These are phyloP conservation scores for Apomyelois bistriatella DNA, from an alignment of 2,888 invertebrate genomes.

Conservation along the genomic window DNA sequence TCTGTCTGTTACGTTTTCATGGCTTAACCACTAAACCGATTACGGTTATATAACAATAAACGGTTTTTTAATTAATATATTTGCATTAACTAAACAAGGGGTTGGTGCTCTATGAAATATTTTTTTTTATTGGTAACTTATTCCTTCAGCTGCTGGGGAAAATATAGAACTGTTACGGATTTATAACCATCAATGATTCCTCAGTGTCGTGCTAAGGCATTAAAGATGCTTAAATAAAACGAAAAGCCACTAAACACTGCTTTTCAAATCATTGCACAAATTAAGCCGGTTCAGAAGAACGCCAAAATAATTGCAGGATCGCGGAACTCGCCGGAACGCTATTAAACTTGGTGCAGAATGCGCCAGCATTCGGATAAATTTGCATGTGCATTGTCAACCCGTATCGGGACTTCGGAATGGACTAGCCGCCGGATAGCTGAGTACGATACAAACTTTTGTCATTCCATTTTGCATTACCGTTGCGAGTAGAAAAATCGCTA, in stretches of 20 bases:
- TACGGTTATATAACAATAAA: too few species aligned
- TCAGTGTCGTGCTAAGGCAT: too few species aligned
- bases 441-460: slow-evolving; percentile 61
- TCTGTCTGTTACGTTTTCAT: too few species aligned
- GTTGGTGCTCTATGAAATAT: too few species aligned
- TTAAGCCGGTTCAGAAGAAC: neutral
- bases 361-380: slow-evolving; percentile 55
- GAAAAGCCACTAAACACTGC: neutral
- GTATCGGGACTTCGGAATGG: slow-evolving; percentile 66
- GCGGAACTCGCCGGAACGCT: slow-evolving; percentile 55
- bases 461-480: slow-evolving; percentile 45
- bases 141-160: too few species aligned
- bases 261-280: neutral
- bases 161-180: too few species aligned
- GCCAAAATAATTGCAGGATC: slow-evolving; percentile 29
- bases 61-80: too few species aligned
- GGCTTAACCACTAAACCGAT: too few species aligned
- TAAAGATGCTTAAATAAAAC: neutral
- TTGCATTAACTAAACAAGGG: too few species aligned
- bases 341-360: slow-evolving; percentile 55
- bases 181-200: too few species aligned
- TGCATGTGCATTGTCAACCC: slow-evolving; percentile 77
- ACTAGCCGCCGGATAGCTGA: slow-evolving; percentile 55
- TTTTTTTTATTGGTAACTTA: too few species aligned
- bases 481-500: slow-evolving; percentile 14